Percentiles rank a stretch among this genome's conserved stretches.
phyloP scores from a whole-genome alignment of 2,797 vertebrate genomes.

The Tympanoctomys barrerae region DNA sequence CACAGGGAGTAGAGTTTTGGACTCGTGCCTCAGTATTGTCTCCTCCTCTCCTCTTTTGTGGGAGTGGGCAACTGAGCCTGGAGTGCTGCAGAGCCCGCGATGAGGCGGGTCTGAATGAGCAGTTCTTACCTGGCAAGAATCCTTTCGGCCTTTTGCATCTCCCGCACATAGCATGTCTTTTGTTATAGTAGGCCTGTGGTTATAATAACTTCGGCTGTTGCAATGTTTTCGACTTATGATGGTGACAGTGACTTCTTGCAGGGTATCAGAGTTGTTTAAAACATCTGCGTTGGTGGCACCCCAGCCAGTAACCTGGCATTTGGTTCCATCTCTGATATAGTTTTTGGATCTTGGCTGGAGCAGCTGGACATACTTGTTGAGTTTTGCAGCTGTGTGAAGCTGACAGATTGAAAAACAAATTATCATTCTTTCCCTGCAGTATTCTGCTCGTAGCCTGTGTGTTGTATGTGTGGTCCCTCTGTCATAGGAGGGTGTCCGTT shows the following conservation, averaged over 20 bases:
- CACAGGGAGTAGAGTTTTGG: neutral
- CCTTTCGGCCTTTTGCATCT: slow-evolving; percentile 52
- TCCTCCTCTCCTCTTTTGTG: neutral
- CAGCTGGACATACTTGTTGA: slow-evolving; percentile 52
- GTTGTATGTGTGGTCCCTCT: slow-evolving; percentile 42
- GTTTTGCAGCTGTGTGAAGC: slow-evolving; percentile 55
- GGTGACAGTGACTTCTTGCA: slow-evolving; percentile 64
- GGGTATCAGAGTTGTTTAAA: slow-evolving; percentile 53
- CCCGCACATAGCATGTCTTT: slow-evolving; percentile 62
- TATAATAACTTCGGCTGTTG: slow-evolving; percentile 25
- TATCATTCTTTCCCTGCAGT: neutral
- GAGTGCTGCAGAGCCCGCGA: neutral
- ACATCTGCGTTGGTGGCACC: neutral
- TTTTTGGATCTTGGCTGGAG: slow-evolving; percentile 32
- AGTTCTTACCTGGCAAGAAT: slow-evolving; percentile 71
- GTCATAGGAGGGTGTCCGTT: slow-evolving; percentile 4
- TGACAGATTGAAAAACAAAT: slow-evolving; percentile 64
- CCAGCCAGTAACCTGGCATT: slow-evolving; percentile 70
- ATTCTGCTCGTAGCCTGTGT: neutral
- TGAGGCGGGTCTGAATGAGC: neutral
- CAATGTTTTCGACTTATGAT: slow-evolving; percentile 55
- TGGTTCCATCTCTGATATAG: slow-evolving; percentile 55
- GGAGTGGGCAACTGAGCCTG: neutral
- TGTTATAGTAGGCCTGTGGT: slow-evolving; percentile 55
- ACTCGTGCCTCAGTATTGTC: neutral